A percentile compares a stretch with the other conserved stretches of the same genome.
These are phyloP conservation scores for Mylabris phalerata DNA, from an alignment of 1,140 invertebrate species.

Conservation along the genomic window DNA sequence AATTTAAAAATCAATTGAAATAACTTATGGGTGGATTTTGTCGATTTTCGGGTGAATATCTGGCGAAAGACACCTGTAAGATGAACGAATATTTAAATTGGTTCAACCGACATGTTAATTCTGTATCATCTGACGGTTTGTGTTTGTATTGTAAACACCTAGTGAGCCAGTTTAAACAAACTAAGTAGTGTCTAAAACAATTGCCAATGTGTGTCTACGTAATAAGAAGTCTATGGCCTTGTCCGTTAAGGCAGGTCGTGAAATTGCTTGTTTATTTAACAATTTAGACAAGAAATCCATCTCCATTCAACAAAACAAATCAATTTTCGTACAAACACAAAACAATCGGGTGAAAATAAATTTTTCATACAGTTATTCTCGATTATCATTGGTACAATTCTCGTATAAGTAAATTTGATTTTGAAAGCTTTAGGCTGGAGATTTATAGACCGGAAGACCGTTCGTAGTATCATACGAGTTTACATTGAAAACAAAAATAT, in stretches of 20 bases:
- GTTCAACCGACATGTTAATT: conserved; percentile 20
- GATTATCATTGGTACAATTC: background rate
- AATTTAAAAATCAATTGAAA: background rate
- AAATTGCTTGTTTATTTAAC: conserved; percentile 2
- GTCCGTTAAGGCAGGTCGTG: conserved; percentile 8
- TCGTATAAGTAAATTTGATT: background rate
- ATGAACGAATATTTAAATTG: conserved; percentile 14
- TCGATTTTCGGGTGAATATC: background rate
- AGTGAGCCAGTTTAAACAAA: conserved; percentile 32
- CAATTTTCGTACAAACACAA: background rate
- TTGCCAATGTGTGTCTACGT: conserved; percentile 15
- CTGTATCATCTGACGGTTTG: conserved; percentile 30
- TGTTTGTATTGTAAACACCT: conserved; percentile 33
- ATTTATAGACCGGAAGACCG: too few relatives aligned
- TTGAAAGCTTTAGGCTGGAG: too few relatives aligned
- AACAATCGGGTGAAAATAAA: background rate
- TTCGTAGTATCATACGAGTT: too few relatives aligned
- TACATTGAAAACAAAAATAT: too few relatives aligned
- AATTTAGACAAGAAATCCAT: background rate
- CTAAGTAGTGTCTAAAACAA: conserved; percentile 25
- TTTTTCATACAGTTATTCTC: background rate
- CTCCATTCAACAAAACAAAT: background rate
- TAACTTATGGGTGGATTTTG: background rate
- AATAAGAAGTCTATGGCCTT: conserved; percentile 1
- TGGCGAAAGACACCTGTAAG: conserved; percentile 10